These are phyloP conservation scores for Bombyx mori DNA, from an alignment of 1,140 invertebrate genomes.

Conservation along the genomic window ASM3026992v2 NC_085117.1:12890501-12891000, in stretches of 20 bases:
- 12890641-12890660: no score
- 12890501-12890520: no score
- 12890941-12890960: conserved; percentile 9
- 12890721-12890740: conserved; percentile 7
- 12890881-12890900: conserved; percentile 15
- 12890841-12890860: no score
- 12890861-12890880: no score
- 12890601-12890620: no score
- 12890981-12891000: conserved; percentile 12
- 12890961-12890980: conserved; percentile 16
- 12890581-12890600: no score
- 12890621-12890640: no score
- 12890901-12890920: conserved; percentile 6
- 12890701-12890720: neutral
- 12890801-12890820: no score
- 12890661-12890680: neutral
- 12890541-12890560: no score
- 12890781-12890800: neutral
- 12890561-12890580: no score
- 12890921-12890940: conserved; percentile 14
- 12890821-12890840: no score
- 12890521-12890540: no score
- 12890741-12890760: conserved; percentile 13
- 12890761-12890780: conserved; percentile 12
- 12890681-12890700: conserved; percentile 2